A percentile compares a stretch with the other conserved stretches of the same genome.
Evolutionary conservation across 2,113 vertebrate species (phyloP).

Genomic region (Sminthopsis crassicaudata): DNA sequence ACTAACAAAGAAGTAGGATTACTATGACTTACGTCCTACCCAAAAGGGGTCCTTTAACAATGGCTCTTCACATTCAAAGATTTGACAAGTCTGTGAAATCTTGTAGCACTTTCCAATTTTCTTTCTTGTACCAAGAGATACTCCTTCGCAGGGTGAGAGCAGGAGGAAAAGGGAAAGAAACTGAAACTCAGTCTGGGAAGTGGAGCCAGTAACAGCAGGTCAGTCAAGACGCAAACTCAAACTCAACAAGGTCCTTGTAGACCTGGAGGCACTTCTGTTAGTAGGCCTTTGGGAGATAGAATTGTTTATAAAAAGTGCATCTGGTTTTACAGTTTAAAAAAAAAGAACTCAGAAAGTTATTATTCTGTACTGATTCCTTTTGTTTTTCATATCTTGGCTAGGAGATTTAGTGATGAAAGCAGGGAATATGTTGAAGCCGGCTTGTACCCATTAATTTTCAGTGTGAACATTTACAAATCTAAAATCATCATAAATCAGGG

Average conservation of each 20-base stretch:
- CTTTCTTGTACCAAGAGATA: background rate
- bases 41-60: background rate
- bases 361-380: background rate
- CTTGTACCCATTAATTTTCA: background rate
- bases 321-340: background rate
- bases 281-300: background rate
- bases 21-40: background rate
- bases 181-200: background rate
- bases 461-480: background rate
- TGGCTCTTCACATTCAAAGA: background rate
- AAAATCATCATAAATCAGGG: background rate
- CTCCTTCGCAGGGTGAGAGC: no score
- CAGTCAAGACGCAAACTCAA: background rate
- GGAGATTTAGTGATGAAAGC: background rate
- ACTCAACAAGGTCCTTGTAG: background rate
- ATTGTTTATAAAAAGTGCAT: background rate
- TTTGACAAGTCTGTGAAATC: background rate
- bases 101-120: background rate
- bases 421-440: background rate
- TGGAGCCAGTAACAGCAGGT: background rate
- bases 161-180: background rate
- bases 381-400: background rate
- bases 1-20: background rate
- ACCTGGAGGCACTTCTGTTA: background rate
- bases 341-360: background rate